phyloP scores from a whole-genome alignment of 2,113 vertebrate genomes.

The Callipepla californica region DNA sequence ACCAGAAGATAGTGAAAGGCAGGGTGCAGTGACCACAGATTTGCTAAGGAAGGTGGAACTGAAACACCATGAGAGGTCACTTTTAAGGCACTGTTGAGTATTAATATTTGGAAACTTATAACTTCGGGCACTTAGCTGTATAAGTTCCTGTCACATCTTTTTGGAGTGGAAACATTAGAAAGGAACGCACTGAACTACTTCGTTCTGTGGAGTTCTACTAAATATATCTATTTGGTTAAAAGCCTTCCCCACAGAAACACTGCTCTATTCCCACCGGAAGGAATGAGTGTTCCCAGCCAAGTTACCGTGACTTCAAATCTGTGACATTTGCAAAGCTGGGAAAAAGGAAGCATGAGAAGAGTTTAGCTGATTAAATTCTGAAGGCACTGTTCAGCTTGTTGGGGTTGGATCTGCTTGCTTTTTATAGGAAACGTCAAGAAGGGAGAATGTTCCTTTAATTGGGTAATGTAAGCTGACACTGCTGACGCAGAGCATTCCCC shows the following conservation, averaged over 20 bases:
- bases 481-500: neutral
- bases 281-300: neutral
- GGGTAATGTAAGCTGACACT: neutral
- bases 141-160: neutral
- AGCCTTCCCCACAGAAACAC: neutral
- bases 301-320: neutral
- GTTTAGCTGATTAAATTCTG: neutral
- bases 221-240: constrained; percentile 13
- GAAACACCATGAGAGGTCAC: neutral
- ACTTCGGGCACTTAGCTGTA: neutral
- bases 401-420: neutral
- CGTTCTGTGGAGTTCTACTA: neutral
- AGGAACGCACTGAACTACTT: neutral
- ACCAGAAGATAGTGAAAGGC: neutral
- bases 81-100: neutral
- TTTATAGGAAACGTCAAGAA: neutral
- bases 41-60: neutral
- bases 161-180: constrained; percentile 6
- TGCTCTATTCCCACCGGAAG: neutral
- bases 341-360: neutral
- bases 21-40: neutral
- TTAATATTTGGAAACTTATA: neutral
- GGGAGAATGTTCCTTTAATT: neutral
- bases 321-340: neutral
- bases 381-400: neutral